Conservation (phyloP, 64 coral and sea anemone species). For the Montipora foliosa region DNA sequence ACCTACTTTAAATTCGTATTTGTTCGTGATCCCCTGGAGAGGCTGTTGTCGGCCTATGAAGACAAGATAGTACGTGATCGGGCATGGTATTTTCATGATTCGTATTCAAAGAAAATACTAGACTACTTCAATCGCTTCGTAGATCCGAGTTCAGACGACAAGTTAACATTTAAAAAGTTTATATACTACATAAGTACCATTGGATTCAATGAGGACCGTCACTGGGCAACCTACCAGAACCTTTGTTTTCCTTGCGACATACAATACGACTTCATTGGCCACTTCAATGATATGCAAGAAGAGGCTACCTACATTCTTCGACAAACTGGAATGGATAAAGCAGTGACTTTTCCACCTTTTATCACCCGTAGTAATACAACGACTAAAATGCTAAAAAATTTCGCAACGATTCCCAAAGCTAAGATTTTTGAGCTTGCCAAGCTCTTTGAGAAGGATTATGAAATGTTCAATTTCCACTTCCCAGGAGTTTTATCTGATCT, state of each 20-base stretch:
- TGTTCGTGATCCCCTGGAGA: constrained; percentile 25
- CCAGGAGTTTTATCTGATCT: not conserved
- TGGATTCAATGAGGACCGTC: not conserved
- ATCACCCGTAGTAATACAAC: not conserved
- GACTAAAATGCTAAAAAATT: not conserved
- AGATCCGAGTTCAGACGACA: not conserved
- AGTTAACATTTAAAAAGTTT: not conserved
- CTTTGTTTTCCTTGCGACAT: not conserved
- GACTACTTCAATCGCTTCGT: not conserved
- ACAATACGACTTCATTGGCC: not conserved
- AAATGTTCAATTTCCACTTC: not conserved
- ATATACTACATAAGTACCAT: not conserved
- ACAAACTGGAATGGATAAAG: not conserved
- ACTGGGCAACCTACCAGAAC: not conserved
- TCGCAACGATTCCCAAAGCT: not conserved
- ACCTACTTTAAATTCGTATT: constrained; percentile 20
- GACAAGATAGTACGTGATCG: too few relatives aligned
- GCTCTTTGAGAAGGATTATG: not conserved
- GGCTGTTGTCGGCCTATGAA: not conserved
- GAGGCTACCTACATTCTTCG: not conserved
- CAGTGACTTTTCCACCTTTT: not conserved
- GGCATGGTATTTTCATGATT: too few relatives aligned
- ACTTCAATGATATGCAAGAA: not conserved
- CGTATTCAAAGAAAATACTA: not conserved
- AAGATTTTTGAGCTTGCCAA: not conserved